These are phyloP conservation scores for Antheraea assamensis DNA, from an alignment of 2,888 invertebrate species.

Conservation along the genomic window DNA sequence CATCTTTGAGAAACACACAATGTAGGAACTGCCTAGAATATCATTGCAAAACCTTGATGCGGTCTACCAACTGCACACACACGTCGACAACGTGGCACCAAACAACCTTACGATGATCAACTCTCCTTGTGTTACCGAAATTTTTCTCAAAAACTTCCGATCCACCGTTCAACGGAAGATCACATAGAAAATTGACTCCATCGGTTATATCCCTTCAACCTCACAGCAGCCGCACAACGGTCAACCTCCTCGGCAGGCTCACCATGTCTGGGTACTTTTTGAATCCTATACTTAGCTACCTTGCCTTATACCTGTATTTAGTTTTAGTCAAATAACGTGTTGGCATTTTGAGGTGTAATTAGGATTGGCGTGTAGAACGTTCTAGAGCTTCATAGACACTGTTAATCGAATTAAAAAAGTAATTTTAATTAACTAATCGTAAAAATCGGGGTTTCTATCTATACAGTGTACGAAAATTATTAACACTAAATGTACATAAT, in stretches of 20 bases:
- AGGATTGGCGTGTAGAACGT: conserved; percentile 33
- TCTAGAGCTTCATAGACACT: conserved; percentile 17
- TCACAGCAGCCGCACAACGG: conserved; percentile 74
- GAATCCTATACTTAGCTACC: conserved; percentile 77
- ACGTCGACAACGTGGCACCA: conserved; percentile 65
- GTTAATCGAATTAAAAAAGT: neutral
- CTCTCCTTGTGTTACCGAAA: conserved; percentile 62
- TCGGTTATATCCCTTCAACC: conserved; percentile 69
- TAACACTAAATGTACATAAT: conserved; percentile 6
- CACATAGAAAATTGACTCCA: conserved; percentile 58
- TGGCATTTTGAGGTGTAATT: conserved; percentile 52
- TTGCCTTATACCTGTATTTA: conserved; percentile 66
- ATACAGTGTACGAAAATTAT: neutral
- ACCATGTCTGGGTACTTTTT: conserved; percentile 80
- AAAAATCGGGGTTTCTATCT: neutral
- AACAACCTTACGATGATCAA: conserved; percentile 57
- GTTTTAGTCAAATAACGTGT: conserved; percentile 53
- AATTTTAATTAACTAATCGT: neutral
- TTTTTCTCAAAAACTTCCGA: conserved; percentile 64
- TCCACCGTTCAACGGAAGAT: conserved; percentile 68
- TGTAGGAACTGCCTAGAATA: conserved; percentile 60
- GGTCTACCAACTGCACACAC: conserved; percentile 70
- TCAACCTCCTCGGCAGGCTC: conserved; percentile 70
- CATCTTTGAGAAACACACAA: conserved; percentile 54
- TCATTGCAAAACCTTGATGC: conserved; percentile 61